These are phyloP conservation scores for Pharmacophagus antenor DNA, from an alignment of 2,888 invertebrate genomes.

Conservation along the genomic window DNA sequence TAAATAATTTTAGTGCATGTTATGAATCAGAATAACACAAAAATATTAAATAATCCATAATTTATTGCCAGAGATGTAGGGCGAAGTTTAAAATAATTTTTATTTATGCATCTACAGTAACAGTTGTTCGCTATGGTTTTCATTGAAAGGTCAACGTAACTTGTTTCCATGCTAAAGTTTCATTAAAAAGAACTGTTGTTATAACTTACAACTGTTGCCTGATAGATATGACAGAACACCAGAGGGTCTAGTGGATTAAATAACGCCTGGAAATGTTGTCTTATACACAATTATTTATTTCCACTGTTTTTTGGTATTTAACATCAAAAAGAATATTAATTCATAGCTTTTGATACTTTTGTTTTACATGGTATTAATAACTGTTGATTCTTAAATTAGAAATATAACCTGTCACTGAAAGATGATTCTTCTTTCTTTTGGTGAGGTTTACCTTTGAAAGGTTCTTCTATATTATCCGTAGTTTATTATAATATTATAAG, in stretches of 20 bases:
- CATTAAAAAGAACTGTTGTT: constrained; percentile 2
- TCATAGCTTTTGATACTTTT: too few species aligned
- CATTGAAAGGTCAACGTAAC: neutral
- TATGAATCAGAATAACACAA: too few species aligned
- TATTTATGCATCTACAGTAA: neutral
- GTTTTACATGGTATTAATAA: too few species aligned
- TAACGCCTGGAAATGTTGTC: neutral
- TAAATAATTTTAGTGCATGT: too few species aligned
- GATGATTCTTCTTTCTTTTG: too few species aligned
- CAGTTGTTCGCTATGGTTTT: constrained; percentile 1
- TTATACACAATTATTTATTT: neutral
- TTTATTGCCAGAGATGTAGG: neutral
- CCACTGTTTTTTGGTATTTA: too few species aligned
- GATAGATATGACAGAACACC: neutral
- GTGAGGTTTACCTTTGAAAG: neutral
- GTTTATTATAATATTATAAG: neutral
- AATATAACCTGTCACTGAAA: too few species aligned
- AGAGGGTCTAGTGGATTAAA: neutral
- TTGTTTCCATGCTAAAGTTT: neutral
- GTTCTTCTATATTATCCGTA: neutral
- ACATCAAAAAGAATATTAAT: too few species aligned
- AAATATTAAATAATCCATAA: too few species aligned
- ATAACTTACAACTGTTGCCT: constrained; percentile 1
- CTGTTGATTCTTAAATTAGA: too few species aligned
- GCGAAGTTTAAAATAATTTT: neutral